These are phyloP conservation scores for Caenorhabditis remanei DNA, from an alignment of 1,140 invertebrate species.

Conservation along the genomic window DNA sequence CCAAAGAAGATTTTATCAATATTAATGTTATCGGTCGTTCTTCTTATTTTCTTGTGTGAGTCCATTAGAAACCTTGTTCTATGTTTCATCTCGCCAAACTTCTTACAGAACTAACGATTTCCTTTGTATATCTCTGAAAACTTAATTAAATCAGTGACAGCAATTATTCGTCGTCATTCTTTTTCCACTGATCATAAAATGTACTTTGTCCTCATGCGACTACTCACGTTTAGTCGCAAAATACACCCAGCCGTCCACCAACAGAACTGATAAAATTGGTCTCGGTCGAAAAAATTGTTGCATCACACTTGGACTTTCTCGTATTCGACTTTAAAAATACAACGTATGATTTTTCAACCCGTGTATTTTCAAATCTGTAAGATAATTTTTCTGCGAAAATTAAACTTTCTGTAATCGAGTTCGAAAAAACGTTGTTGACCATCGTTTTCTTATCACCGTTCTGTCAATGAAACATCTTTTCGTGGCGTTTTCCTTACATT, in stretches of 20 bases:
- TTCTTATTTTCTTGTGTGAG: background rate
- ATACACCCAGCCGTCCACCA: background rate
- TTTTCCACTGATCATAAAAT: background rate
- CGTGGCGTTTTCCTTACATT: background rate
- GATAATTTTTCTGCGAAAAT: too few relatives aligned
- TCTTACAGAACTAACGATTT: background rate
- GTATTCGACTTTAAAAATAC: slow-evolving; percentile 8
- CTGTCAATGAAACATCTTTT: background rate
- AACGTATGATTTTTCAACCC: background rate
- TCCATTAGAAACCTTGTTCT: background rate
- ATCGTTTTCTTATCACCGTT: background rate
- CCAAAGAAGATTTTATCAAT: slow-evolving; percentile 15
- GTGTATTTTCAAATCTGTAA: too few relatives aligned
- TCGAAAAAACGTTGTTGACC: too few relatives aligned
- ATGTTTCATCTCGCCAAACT: background rate
- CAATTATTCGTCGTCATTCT: background rate
- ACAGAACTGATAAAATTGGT: slow-evolving; percentile 30
- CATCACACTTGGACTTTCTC: slow-evolving; percentile 31
- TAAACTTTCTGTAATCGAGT: too few relatives aligned
- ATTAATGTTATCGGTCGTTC: background rate
- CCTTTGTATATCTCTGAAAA: background rate
- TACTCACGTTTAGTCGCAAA: slow-evolving; percentile 55
- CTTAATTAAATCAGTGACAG: background rate
- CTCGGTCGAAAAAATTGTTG: background rate
- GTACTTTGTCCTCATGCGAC: slow-evolving; percentile 43